phyloP scores from a whole-genome alignment of 2,113 vertebrate genomes.

The Sinocyclocheilus anshuiensis region DNA sequence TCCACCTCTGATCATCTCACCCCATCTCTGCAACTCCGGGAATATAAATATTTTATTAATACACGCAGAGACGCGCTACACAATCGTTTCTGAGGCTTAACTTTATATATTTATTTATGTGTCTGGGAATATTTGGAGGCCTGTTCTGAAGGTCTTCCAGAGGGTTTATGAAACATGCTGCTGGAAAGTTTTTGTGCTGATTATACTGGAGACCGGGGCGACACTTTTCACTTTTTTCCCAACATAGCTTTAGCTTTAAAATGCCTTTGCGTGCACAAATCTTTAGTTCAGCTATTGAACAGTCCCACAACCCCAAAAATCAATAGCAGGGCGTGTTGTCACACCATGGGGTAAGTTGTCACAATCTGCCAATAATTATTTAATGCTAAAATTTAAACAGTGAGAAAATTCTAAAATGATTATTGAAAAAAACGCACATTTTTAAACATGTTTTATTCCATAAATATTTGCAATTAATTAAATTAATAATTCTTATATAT shows the following conservation, averaged over 20 bases:
- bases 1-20: constrained; percentile 19
- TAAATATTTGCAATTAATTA: too few relatives aligned
- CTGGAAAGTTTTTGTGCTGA: not conserved
- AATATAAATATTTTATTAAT: constrained; percentile 51
- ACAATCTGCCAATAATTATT: not conserved
- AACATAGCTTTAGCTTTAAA: too few relatives aligned
- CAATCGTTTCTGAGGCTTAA: constrained; percentile 18
- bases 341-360: not conserved
- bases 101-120: constrained; percentile 29
- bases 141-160: constrained; percentile 9
- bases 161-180: not conserved
- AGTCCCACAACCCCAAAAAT: not conserved
- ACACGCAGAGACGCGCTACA: constrained; percentile 4
- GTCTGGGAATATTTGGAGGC: constrained; percentile 7
- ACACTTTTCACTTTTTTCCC: not conserved
- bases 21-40: not conserved
- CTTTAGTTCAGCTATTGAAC: not conserved
- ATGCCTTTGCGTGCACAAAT: not conserved
- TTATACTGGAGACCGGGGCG: not conserved
- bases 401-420: not conserved
- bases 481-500: too few relatives aligned
- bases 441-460: too few relatives aligned
- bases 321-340: not conserved
- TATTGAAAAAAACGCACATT: not conserved
- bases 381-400: not conserved